These are phyloP conservation scores for Pomatostomus ruficeps DNA, from an alignment of 2,113 vertebrate genomes.

Conservation along the genomic window DNA sequence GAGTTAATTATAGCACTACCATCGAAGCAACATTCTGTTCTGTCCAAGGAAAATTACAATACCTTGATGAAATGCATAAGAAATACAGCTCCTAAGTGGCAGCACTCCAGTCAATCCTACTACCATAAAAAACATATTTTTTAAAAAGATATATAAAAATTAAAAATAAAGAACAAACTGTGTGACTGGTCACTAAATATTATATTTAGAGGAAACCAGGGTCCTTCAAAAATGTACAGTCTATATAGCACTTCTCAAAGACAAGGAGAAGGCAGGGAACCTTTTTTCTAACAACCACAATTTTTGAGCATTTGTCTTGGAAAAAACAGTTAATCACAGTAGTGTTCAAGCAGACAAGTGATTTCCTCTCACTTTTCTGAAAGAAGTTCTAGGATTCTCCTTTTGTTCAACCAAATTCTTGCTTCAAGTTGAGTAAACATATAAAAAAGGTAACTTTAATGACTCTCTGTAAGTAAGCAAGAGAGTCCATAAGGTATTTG, in stretches of 20 bases:
- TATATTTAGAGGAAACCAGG: not conserved
- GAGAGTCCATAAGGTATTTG: not conserved
- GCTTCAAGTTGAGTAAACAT: not conserved
- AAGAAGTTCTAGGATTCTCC: not conserved
- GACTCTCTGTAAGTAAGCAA: not conserved
- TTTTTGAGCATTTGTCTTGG: not conserved
- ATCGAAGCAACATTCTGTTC: constrained; percentile 9
- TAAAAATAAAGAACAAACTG: not conserved
- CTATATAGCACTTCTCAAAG: not conserved
- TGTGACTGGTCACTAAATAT: not conserved
- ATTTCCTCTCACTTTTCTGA: not conserved
- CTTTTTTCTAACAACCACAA: not conserved
- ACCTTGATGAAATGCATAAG: not conserved
- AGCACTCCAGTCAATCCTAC: not conserved
- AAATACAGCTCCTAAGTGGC: not conserved
- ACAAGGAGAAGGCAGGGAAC: not conserved
- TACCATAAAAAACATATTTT: not conserved
- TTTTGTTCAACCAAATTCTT: not conserved
- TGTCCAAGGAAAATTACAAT: not conserved
- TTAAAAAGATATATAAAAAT: not conserved
- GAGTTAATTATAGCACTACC: constrained; percentile 20
- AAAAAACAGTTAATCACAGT: not conserved
- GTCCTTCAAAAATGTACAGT: not conserved
- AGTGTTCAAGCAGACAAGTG: not conserved
- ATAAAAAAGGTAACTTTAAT: not conserved